A percentile compares a stretch with the other conserved stretches of the same genome.
Conservation (phyloP, 2,797 vertebrate species). For the Ispidina picta region DNA sequence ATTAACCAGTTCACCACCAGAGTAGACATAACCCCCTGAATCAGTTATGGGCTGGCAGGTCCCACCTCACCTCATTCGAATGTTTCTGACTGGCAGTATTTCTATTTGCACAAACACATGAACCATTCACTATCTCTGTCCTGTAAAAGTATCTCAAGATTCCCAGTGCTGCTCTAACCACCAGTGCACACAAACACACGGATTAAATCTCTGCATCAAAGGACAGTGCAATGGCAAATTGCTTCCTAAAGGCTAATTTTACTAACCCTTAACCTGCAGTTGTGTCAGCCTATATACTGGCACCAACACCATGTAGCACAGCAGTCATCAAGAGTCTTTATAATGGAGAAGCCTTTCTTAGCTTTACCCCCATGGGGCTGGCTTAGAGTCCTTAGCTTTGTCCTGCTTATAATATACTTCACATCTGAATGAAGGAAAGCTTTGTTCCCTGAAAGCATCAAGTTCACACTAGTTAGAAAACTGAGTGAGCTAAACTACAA, state of each 20-base stretch:
- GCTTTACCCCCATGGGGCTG: not conserved
- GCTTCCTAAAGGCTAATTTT: not conserved
- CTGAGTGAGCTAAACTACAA: not conserved
- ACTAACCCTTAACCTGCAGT: not conserved
- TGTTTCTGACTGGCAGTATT: not conserved
- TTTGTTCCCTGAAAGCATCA: not conserved
- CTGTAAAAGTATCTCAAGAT: not conserved
- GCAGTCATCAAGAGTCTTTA: too few relatives aligned
- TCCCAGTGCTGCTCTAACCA: not conserved
- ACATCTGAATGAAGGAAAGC: not conserved
- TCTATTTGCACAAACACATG: not conserved
- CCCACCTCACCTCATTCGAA: not conserved
- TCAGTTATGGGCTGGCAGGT: not conserved
- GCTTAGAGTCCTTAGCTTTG: not conserved
- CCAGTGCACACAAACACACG: rapidly evolving
- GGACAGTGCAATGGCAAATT: rapidly evolving
- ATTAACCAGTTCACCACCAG: not conserved
- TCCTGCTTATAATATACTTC: not conserved
- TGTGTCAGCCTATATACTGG: not conserved
- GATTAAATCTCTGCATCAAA: not conserved
- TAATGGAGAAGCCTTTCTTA: not conserved
- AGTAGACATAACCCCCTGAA: not conserved
- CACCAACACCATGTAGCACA: not conserved
- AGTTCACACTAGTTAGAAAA: not conserved
- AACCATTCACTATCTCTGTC: rapidly evolving